A percentile compares a stretch with the other conserved stretches of the same genome.
Evolutionary conservation across 1,140 invertebrate genomes (phyloP).

Genomic region (Himalopsyche phryganea): DNA sequence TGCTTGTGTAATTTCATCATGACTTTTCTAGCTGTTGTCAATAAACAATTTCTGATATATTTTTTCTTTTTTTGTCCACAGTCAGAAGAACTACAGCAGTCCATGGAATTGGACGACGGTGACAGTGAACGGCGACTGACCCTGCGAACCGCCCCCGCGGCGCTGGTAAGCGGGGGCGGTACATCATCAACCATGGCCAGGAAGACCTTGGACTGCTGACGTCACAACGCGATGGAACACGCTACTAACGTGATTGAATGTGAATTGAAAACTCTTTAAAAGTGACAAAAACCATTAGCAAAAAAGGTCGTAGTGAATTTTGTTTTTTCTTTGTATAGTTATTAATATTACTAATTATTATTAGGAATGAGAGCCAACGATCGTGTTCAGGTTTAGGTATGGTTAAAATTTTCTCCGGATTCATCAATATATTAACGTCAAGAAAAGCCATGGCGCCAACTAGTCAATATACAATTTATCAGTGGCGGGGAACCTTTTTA

Average conservation of each 20-base stretch:
- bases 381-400: constrained; percentile 7
- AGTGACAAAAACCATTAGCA: background rate
- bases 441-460: too few relatives aligned
- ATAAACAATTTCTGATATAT: too few relatives aligned
- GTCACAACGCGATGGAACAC: background rate
- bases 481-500: too few relatives aligned
- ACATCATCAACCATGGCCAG: background rate
- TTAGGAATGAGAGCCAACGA: constrained; percentile 12
- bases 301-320: constrained; percentile 1
- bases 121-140: constrained; percentile 52
- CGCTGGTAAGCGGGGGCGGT: constrained; percentile 40
- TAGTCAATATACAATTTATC: too few relatives aligned
- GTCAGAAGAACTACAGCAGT: constrained; percentile 50
- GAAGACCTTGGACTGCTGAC: background rate
- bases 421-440: background rate
- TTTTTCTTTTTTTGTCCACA: constrained; percentile 34
- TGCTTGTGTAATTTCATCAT: too few relatives aligned
- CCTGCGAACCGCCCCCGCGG: constrained; percentile 47
- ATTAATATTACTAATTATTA: background rate
- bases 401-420: background rate
- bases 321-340: background rate
- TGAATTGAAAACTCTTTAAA: background rate
- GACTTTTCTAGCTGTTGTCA: too few relatives aligned
- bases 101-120: constrained; percentile 53
- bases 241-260: background rate